Conservation (phyloP, 2,888 invertebrate species). For the Elgonia sp. region DNA sequence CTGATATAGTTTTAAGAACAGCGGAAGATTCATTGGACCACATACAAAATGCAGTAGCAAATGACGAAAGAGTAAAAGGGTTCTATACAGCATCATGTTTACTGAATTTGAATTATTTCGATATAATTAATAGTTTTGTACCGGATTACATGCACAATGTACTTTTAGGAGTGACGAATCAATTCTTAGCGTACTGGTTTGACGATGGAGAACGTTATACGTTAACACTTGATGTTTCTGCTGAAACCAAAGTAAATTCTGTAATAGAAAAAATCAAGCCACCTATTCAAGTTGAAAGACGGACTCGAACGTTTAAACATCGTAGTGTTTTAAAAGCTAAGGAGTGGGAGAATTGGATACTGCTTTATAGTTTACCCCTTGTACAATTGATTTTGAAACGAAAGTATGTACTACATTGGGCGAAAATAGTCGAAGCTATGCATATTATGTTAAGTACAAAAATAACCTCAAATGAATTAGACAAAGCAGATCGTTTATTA, state of each 20-base stretch:
- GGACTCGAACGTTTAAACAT: slow-evolving; percentile 43
- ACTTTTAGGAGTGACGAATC: slow-evolving; percentile 49
- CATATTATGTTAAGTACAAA: slow-evolving; percentile 34
- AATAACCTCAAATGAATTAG: background rate
- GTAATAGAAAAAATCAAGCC: slow-evolving; percentile 29
- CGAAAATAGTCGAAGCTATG: slow-evolving; percentile 36
- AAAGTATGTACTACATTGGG: slow-evolving; percentile 43
- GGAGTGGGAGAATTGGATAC: slow-evolving; percentile 42
- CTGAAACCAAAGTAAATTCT: slow-evolving; percentile 9
- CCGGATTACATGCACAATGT: slow-evolving; percentile 71
- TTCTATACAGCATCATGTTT: slow-evolving; percentile 32
- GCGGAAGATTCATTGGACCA: too few relatives aligned
- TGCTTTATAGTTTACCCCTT: slow-evolving; percentile 61
- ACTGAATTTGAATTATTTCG: slow-evolving; percentile 52
- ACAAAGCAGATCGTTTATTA: slow-evolving; percentile 32
- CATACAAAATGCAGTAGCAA: too few relatives aligned
- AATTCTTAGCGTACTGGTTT: slow-evolving; percentile 65
- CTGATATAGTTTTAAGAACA: too few relatives aligned
- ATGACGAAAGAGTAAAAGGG: slow-evolving; percentile 28
- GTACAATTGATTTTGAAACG: slow-evolving; percentile 23
- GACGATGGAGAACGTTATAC: slow-evolving; percentile 28
- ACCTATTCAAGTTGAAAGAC: slow-evolving; percentile 46
- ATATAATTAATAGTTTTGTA: slow-evolving; percentile 65
- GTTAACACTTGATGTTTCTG: background rate
- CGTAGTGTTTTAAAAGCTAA: slow-evolving; percentile 45